Evolutionary conservation across 2,797 vertebrate genomes (phyloP), one percentile per base, ranked within the genome.

Genomic region (Pseudomugil tenellus): DNA sequence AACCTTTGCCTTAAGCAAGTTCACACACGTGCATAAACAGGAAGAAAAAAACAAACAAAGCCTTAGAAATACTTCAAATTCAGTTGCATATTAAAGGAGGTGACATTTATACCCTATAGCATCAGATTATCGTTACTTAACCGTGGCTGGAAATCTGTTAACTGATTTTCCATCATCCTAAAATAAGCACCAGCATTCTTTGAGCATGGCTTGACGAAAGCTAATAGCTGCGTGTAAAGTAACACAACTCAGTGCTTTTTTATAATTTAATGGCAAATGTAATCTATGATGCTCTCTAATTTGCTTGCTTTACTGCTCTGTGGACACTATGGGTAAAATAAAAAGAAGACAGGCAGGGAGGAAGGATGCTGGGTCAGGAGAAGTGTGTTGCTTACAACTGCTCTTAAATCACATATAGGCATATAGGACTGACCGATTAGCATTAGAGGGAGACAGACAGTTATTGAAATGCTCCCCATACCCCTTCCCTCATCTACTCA

Each of bases 391-490:
- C 89, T 89, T 85, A 87, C 75, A 81, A 54, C 87, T 68, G 25
- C 84, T 87, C 87, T 85, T 91, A 94, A 93, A 92, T 93, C 91
- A 93, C 89, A 72, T 73, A 83, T 60, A 65, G 74, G 80, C 82
- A 84, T 73, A 80, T 63, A 87, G 83, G 84, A 83, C 79, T 74
- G 58, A 63, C 53, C 67, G 67, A 89, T 89, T 90, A 92, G 82
- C 85, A 90, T 85, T 82, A 79, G 61, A 68, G 77, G 67, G 72
- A 68, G 61, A 41, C 67, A 56, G 82, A 73, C 72, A 60, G 86
- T 92, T 93, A 94, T 94, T 94, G 91, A 92, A 92, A 92, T 91
- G 88, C 89, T 86, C 79, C 70, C 83, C 80, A 1, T 73, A 61
- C 74, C 63, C 63, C 63, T 79, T 72, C 82, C 72, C 79, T 89